These are phyloP conservation scores for Melanerpes formicivorus DNA, from an alignment of 2,113 vertebrate genomes.

Conservation along the genomic window DNA sequence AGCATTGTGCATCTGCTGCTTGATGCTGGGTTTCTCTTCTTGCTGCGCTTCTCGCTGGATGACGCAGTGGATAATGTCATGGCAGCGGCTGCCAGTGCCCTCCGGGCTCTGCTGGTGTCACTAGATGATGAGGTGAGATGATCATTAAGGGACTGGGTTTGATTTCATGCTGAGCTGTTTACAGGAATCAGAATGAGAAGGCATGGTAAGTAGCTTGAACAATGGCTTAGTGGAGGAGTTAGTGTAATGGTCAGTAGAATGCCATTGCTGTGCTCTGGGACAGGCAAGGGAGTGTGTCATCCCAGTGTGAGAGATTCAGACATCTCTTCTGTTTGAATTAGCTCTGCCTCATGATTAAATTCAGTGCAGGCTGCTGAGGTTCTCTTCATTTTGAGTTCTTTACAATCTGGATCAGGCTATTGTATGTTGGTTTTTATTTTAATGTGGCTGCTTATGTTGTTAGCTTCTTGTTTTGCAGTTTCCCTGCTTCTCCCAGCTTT, in stretches of 20 bases:
- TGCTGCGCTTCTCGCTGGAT: conserved; percentile 92
- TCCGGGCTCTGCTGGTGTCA: conserved; percentile 86
- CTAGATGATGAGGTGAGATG: conserved; percentile 87
- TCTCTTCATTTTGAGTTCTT: neutral
- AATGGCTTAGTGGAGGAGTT: neutral
- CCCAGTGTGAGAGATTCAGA: neutral
- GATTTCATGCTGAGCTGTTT: neutral
- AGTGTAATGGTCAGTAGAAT: neutral
- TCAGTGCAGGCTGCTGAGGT: neutral
- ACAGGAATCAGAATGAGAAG: neutral
- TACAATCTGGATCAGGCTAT: neutral
- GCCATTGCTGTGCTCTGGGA: neutral
- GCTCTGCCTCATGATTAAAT: neutral
- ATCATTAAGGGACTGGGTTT: neutral
- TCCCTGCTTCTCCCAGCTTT: neutral
- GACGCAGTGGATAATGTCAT: conserved; percentile 89
- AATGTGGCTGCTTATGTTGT: neutral
- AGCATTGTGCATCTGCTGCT: conserved; percentile 85
- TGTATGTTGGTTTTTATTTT: neutral
- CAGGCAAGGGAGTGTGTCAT: neutral
- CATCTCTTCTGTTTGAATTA: neutral
- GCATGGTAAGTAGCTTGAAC: neutral
- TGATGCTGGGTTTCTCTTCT: conserved; percentile 94
- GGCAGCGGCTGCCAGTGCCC: conserved; percentile 82
- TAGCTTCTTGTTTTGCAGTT: neutral